A percentile compares a stretch with the other conserved stretches of the same genome.
Evolutionary conservation across 2,797 vertebrate genomes (phyloP).

Genomic region (Chaetophractus vellerosus): DNA sequence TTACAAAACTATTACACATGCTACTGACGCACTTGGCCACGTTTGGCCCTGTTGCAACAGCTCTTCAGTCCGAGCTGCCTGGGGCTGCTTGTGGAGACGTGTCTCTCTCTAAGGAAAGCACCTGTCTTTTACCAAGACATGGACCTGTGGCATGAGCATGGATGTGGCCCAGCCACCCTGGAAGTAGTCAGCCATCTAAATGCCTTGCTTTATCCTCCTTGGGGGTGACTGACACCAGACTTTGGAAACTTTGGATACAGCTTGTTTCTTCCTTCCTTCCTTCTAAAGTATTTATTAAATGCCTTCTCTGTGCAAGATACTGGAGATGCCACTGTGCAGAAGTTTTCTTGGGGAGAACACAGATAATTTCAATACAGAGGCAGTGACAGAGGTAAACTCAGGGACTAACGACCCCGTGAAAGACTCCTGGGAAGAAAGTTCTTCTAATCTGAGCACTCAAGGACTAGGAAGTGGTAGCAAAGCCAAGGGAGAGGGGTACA

Average conservation of each 20-base stretch:
- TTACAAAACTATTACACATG: constrained; percentile 85
- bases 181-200: background rate
- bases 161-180: background rate
- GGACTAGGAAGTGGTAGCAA: background rate
- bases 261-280: background rate
- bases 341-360: background rate
- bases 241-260: background rate
- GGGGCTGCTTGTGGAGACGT: constrained; percentile 68
- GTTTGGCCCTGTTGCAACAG: constrained; percentile 73
- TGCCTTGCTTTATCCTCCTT: constrained; percentile 71
- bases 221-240: constrained; percentile 70
- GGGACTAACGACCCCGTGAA: background rate
- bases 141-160: background rate
- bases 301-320: background rate
- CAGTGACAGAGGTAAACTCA: background rate
- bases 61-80: constrained; percentile 77
- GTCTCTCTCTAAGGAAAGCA: constrained; percentile 65
- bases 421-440: background rate
- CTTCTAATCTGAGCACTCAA: background rate
- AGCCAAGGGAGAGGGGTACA: background rate
- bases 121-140: constrained; percentile 75
- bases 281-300: background rate
- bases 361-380: background rate
- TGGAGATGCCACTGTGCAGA: background rate
- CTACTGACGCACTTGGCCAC: constrained; percentile 86